Evolutionary conservation across 2,113 vertebrate genomes (phyloP).

Genomic region (Pluvianellus socialis): DNA sequence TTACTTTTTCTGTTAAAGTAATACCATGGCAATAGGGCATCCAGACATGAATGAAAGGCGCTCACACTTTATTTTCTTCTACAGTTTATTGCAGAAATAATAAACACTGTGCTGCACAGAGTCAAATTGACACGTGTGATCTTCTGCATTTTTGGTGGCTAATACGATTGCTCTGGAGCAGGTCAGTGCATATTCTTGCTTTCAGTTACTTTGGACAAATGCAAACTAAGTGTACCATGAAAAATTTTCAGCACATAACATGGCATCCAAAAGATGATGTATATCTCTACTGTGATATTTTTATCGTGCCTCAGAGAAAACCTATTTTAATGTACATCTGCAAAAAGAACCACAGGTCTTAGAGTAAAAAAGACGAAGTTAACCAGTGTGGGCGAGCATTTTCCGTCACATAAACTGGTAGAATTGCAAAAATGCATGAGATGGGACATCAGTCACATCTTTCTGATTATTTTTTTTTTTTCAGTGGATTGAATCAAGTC

Average conservation of each 20-base stretch:
- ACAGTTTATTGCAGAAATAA: slow-evolving; percentile 10
- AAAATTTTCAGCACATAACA: slow-evolving; percentile 43
- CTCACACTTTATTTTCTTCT: not conserved
- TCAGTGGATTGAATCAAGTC: not conserved
- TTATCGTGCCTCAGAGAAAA: slow-evolving; percentile 57
- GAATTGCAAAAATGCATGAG: too few species aligned
- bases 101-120: slow-evolving; percentile 25
- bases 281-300: slow-evolving; percentile 41
- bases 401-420: not conserved
- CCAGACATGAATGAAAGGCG: not conserved
- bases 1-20: not conserved
- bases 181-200: slow-evolving; percentile 59
- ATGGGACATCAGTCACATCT: too few species aligned
- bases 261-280: slow-evolving; percentile 43
- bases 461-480: too few species aligned
- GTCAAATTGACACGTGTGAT: slow-evolving; percentile 24
- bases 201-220: slow-evolving; percentile 59
- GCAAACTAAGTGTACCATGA: slow-evolving; percentile 51
- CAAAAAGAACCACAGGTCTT: not conserved
- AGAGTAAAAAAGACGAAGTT: not conserved
- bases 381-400: not conserved
- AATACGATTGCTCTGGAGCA: slow-evolving; percentile 55
- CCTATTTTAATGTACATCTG: slow-evolving; percentile 28
- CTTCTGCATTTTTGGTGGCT: slow-evolving; percentile 27
- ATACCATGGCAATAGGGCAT: not conserved